A percentile compares a stretch with the other conserved stretches of the same genome.
Conservation (phyloP, 2,113 vertebrate species). For the Indicator indicator region DNA sequence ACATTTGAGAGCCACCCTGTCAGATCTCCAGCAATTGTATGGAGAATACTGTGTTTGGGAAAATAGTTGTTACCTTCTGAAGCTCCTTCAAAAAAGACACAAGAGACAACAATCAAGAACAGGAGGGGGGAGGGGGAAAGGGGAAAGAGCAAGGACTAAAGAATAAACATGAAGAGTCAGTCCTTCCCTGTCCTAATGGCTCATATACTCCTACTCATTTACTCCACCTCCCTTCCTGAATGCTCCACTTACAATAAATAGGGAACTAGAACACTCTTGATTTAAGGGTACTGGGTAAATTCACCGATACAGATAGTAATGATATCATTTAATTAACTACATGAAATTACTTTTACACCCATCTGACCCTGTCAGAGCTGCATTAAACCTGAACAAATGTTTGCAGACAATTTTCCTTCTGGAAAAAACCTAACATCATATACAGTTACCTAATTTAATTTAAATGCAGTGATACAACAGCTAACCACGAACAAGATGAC, state of each 20-base stretch:
- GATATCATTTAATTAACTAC: background rate
- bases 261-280: background rate
- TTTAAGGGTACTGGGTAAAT: background rate
- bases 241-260: background rate
- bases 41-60: background rate
- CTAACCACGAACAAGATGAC: background rate
- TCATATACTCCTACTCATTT: background rate
- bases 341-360: background rate
- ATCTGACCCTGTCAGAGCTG: background rate
- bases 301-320: background rate
- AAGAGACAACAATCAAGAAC: background rate
- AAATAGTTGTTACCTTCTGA: background rate
- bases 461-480: background rate
- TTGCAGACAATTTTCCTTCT: background rate
- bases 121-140: background rate
- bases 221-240: background rate
- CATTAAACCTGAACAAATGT: background rate
- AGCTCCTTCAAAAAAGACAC: background rate
- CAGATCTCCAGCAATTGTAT: background rate
- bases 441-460: background rate
- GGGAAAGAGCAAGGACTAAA: background rate
- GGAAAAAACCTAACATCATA: background rate
- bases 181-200: background rate
- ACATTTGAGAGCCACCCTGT: background rate
- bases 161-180: background rate